A percentile compares a stretch with the other conserved stretches of the same genome.
phyloP scores from a whole-genome alignment of 2,113 vertebrate species.

The Mormyrus iriodes region DNA sequence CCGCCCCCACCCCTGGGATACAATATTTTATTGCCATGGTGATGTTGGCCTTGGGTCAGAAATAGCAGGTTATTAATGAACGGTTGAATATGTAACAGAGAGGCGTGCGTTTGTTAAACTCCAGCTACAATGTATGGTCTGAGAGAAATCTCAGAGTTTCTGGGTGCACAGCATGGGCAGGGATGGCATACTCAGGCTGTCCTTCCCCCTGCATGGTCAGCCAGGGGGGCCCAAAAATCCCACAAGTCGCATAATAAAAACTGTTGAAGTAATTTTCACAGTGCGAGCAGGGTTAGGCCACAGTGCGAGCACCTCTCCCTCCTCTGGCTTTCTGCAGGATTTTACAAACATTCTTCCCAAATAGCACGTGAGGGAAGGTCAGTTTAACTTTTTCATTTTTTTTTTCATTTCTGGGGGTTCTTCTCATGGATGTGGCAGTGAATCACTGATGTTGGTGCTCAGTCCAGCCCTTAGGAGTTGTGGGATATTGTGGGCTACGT shows the following conservation, averaged over 20 bases:
- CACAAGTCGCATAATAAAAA: background rate
- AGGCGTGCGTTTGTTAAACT: background rate
- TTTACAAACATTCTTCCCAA: background rate
- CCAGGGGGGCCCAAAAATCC: background rate
- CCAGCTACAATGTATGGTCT: background rate
- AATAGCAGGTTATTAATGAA: conserved; percentile 5
- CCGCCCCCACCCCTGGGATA: background rate
- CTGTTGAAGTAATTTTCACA: background rate
- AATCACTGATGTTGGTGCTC: background rate
- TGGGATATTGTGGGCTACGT: background rate
- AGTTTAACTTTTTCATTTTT: background rate
- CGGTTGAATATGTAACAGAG: background rate
- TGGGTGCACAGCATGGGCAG: background rate
- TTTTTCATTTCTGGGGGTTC: background rate
- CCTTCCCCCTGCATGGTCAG: background rate
- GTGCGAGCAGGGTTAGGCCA: background rate
- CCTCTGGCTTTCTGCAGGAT: background rate
- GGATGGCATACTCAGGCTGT: background rate
- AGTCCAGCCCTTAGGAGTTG: background rate
- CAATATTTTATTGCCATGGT: conserved; percentile 6
- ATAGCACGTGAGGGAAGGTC: background rate
- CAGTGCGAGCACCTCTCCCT: background rate
- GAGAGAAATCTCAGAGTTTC: background rate
- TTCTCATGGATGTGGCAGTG: background rate
- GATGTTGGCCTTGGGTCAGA: background rate